Base-by-base conservation (phyloP, 2,797 vertebrate genomes). In the Gallinago stenura region DNA sequence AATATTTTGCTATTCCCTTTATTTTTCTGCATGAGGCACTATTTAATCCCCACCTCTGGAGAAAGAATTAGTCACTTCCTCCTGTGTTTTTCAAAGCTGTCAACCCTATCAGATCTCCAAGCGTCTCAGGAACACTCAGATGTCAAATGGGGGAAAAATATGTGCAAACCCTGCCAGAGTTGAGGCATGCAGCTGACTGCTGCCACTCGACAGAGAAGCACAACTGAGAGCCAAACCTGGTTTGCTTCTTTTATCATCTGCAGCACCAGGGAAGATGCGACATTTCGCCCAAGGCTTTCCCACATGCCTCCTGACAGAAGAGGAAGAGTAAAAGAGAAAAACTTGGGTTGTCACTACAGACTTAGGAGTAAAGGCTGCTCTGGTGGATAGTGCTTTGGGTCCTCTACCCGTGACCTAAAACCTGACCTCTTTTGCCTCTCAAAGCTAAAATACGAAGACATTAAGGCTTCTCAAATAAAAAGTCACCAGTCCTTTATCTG, bases 181-280 rank as follows among this genome's bases (percentile, higher is more conserved):
- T 96, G 26, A 96, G 71, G 83, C 20, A 18, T 5, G 30, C 72
- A 95, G 65, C 83, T 95, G 84, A 88, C 69, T 91, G 61, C 84
- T 96, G 82, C 82, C 84, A 81, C 82, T 89, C 3, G 0, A 65
- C 79, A 87, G 51, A 90, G 73, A 90, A 77, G 62, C 37, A 85
- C 50, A 85, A 53, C 20, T 35, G 30, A 89, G 19, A 85, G 24
- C n/a, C 75, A 80, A 50, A 61, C 17, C 41, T 54, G n/a, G n/a
- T 75, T 78, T 94, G 33, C 46, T 68, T 51, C 78, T 87, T 90
- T 83, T 61, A 45, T 83, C 71, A 58, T 73, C 79, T 68, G 50
- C 24, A 4, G 33, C 46, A 87, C 12, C 37, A 69, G 53, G 37
- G 64, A 92, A 89, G 72, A 92, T 43, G 37, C 43, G 41, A 82